Conservation (phyloP, 2,113 vertebrate genomes). For the Morone chrysops region DNA sequence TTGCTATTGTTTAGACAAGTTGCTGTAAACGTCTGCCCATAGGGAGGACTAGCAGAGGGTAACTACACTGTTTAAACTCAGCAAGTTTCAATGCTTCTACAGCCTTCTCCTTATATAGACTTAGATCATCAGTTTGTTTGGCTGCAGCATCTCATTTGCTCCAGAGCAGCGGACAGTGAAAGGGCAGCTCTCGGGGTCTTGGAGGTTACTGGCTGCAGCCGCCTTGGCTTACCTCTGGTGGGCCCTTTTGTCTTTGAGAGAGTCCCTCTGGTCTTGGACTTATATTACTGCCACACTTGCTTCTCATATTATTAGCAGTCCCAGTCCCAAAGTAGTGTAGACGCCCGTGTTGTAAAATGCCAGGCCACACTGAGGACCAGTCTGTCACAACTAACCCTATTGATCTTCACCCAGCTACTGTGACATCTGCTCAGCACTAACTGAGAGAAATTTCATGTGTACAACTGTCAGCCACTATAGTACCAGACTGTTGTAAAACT, state of each 20-base stretch:
- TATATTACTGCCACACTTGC: constrained; percentile 41
- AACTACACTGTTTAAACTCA: constrained; percentile 62
- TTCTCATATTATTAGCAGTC: constrained; percentile 37
- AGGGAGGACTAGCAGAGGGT: constrained; percentile 60
- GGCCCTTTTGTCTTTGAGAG: constrained; percentile 54
- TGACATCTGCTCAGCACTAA: constrained; percentile 78
- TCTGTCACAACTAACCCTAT: constrained; percentile 70
- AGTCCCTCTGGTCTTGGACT: constrained; percentile 54
- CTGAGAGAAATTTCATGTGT: constrained; percentile 64
- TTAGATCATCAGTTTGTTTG: constrained; percentile 38
- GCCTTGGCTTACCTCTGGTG: constrained; percentile 19
- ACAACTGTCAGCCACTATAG: constrained; percentile 53
- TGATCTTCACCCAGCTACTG: constrained; percentile 69
- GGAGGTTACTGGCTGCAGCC: constrained; percentile 60
- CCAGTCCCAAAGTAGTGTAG: constrained; percentile 28
- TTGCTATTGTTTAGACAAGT: constrained; percentile 80
- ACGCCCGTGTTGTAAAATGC: constrained; percentile 61
- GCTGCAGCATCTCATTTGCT: constrained; percentile 43
- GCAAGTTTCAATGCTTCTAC: constrained; percentile 39
- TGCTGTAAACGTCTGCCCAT: constrained; percentile 71
- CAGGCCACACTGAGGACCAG: constrained; percentile 43
- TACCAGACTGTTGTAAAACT: constrained; percentile 63
- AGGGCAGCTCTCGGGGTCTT: constrained; percentile 39
- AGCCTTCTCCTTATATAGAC: constrained; percentile 77
- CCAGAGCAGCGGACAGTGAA: constrained; percentile 44